A percentile compares a stretch with the other conserved stretches of the same genome.
Conservation (phyloP, 2,113 vertebrate genomes). For the Clarias batrachus region DNA sequence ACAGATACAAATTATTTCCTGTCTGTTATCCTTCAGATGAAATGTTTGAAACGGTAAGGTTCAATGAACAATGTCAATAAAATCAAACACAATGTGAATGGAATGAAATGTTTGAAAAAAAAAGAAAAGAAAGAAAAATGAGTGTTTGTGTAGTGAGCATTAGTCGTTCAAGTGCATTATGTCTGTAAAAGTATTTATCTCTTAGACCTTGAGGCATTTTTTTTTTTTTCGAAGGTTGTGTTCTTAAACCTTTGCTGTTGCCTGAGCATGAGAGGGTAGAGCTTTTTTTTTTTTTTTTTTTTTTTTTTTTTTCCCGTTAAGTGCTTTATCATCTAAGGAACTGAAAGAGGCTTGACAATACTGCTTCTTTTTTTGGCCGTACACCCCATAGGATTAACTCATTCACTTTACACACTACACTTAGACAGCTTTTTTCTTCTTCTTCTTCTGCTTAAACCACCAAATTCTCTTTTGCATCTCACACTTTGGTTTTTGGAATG, state of each 20-base stretch:
- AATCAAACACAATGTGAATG: not conserved
- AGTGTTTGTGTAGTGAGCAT: conserved; percentile 38
- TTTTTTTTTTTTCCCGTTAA: conserved; percentile 32
- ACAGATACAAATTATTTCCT: conserved; percentile 19
- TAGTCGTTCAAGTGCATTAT: conserved; percentile 61
- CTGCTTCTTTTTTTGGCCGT: conserved; percentile 67
- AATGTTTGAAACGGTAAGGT: conserved; percentile 18
- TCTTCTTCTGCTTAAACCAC: conserved; percentile 54
- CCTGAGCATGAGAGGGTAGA: conserved; percentile 69
- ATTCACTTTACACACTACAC: conserved; percentile 52
- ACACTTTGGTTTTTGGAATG: conserved; percentile 80
- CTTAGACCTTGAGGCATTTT: conserved; percentile 49
- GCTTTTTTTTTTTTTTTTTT: conserved; percentile 50
- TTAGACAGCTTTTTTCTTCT: conserved; percentile 55
- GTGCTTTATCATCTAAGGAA: conserved; percentile 63
- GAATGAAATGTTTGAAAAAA: not conserved
- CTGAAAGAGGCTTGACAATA: conserved; percentile 66
- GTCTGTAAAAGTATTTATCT: conserved; percentile 52
- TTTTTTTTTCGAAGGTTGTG: conserved; percentile 46
- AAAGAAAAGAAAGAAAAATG: not conserved
- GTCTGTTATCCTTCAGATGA: conserved; percentile 56
- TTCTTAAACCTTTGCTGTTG: conserved; percentile 66
- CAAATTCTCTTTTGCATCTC: conserved; percentile 64
- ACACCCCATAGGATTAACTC: conserved; percentile 53
- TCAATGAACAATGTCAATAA: conserved; percentile 9